Evolutionary conservation across 2,113 vertebrate species (phyloP).

Genomic region (Micronycteris hirsuta): DNA sequence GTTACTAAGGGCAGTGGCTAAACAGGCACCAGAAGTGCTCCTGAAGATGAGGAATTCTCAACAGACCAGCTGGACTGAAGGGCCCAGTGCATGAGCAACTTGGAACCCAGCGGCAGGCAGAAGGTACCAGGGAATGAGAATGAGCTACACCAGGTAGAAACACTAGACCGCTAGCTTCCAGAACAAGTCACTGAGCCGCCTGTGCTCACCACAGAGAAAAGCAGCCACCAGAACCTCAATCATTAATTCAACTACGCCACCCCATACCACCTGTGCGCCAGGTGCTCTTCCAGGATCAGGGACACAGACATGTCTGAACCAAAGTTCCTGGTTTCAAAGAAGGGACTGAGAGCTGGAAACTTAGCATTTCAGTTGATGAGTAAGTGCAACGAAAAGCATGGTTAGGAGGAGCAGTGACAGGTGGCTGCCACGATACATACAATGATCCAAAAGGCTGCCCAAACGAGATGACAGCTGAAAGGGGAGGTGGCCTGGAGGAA

Average conservation of each 20-base stretch:
- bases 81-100: no score
- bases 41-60: not conserved
- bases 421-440: not conserved
- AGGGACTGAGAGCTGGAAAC: not conserved
- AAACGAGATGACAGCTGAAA: fast-evolving
- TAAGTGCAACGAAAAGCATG: not conserved
- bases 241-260: not conserved
- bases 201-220: no score
- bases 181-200: not conserved
- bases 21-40: not conserved
- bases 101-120: not conserved
- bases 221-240: not conserved
- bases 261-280: not conserved
- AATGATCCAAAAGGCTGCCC: not conserved
- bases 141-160: not conserved
- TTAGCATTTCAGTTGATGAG: not conserved
- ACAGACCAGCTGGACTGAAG: not conserved
- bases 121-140: not conserved
- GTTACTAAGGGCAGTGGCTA: not conserved
- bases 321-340: not conserved
- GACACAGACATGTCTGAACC: not conserved
- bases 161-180: not conserved
- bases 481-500: fast-evolving
- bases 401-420: not conserved
- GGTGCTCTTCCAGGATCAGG: not conserved